Base-by-base conservation (phyloP, 1,140 invertebrate species). In the Lethocerus indicus region DNA sequence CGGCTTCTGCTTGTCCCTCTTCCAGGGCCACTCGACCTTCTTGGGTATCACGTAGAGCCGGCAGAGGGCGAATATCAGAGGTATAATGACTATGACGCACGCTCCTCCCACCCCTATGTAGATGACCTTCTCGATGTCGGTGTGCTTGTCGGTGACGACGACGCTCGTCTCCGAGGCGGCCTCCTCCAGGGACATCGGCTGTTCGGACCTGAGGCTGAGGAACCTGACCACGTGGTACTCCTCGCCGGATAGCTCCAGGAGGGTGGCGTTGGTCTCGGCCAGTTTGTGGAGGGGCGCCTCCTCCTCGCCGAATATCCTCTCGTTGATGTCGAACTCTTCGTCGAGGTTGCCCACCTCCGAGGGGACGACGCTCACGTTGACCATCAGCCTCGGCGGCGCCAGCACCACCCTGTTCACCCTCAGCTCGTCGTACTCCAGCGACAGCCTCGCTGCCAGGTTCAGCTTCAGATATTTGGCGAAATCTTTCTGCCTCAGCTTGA, bases 391-490 rank as follows among this genome's bases (percentile, higher is more conserved):
- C 2, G 60, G 60, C 1, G 62, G 62, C 7, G 58, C 56, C n/a
- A 60, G 53, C 16, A 61, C 40, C 14, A 63, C 60, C 27, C 56
- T 53, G 40, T 63, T 63, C 1, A 63, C 56, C 18, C 51, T 54
- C 6, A 63, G 48, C 41, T 62, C 61, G 49, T 64, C 58, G 49
- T 63, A 64, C 45, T 63, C 62, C 13, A 63, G 43, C 3, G 60
- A 61, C 13, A 65, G 49, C 21, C 63, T 55, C 9, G 63, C 62
- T 4, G 63, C 63, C 29, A 65, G 53, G 44, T 64, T 65, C 20
- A 64, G 53, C 41, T 63, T 62, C 4, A 65, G 49, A 32, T 64
- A 64, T 29, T 61, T 63, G 4, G 58, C 56, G 39, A 65, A 63
- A 45, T 64, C 63, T 40, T 58, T 58, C 49, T 61, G 58, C 12